Percentiles rank a stretch among this genome's conserved stretches.
Conservation (phyloP, 2,888 invertebrate genomes). For the Cantharis nigra region DNA sequence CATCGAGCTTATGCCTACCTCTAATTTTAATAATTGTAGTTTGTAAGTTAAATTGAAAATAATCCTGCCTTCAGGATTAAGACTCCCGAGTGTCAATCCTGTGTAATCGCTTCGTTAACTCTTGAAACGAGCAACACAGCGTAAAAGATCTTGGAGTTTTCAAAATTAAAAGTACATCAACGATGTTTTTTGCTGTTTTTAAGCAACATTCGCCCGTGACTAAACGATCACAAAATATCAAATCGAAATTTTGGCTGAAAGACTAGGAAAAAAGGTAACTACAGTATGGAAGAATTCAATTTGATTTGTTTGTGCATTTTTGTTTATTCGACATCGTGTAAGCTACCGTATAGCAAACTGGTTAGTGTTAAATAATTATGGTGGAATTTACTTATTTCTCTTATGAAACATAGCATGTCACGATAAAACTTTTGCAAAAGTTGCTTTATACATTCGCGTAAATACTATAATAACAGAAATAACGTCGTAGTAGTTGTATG, state of each 20-base stretch:
- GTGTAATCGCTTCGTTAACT: not conserved
- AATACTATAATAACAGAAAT: not conserved
- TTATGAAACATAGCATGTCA: not conserved
- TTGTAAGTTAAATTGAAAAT: no score
- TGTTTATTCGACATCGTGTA: not conserved
- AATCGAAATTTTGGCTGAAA: not conserved
- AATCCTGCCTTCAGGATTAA: no score
- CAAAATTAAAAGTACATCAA: not conserved
- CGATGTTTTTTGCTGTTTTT: not conserved
- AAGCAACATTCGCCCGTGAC: not conserved
- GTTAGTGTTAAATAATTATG: not conserved
- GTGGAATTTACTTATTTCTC: not conserved
- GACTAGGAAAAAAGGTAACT: not conserved
- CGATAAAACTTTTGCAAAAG: not conserved
- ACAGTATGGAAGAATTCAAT: not conserved
- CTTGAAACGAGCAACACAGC: not conserved
- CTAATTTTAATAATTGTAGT: no score
- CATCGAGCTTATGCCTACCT: no score
- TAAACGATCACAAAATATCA: not conserved
- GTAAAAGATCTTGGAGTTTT: not conserved
- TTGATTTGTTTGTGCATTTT: not conserved
- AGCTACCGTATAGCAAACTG: not conserved
- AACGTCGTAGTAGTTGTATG: not conserved
- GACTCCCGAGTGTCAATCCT: not conserved
- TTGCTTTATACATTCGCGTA: not conserved